A percentile compares a stretch with the other conserved stretches of the same genome.
These are phyloP conservation scores for Dexiosoma caninum DNA, from an alignment of 2,888 invertebrate genomes.

Conservation along the genomic window DNA sequence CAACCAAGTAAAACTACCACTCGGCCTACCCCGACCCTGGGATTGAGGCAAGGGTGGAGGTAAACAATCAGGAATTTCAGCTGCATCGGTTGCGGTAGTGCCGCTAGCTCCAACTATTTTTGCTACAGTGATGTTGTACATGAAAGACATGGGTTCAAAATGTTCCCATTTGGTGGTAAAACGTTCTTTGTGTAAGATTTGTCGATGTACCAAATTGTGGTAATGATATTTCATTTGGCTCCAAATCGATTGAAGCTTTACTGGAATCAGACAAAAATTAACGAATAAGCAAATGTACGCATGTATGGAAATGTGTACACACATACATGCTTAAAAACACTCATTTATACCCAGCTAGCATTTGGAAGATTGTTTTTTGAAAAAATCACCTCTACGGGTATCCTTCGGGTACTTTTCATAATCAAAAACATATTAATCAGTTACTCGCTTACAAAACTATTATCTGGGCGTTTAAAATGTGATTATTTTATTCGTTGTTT, in stretches of 20 bases:
- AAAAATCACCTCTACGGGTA: too few relatives aligned
- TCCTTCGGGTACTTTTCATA: too few relatives aligned
- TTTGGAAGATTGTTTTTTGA: too few relatives aligned
- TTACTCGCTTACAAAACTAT: too few relatives aligned
- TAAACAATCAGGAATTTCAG: conserved; percentile 45
- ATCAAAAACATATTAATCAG: too few relatives aligned
- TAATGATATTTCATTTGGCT: conserved; percentile 76
- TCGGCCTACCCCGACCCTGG: conserved; percentile 74
- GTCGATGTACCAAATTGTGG: conserved; percentile 73
- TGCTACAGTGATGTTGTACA: conserved; percentile 75
- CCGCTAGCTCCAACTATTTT: conserved; percentile 72
- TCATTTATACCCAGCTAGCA: too few relatives aligned
- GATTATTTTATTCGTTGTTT: too few relatives aligned
- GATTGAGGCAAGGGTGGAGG: conserved; percentile 65
- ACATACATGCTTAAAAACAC: too few relatives aligned
- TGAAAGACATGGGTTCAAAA: conserved; percentile 75
- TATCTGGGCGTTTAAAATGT: too few relatives aligned
- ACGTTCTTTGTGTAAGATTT: conserved; percentile 74
- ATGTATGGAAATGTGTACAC: neutral
- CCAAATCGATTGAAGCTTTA: conserved; percentile 74
- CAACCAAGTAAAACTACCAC: conserved; percentile 73
- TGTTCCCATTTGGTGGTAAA: conserved; percentile 75
- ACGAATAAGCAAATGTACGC: neutral
- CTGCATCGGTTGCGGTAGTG: conserved; percentile 20
- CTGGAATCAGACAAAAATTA: conserved; percentile 56